Percentiles rank a stretch among this genome's conserved stretches.
Conservation (phyloP, 2,888 invertebrate species). For the Acheta domesticus region DNA sequence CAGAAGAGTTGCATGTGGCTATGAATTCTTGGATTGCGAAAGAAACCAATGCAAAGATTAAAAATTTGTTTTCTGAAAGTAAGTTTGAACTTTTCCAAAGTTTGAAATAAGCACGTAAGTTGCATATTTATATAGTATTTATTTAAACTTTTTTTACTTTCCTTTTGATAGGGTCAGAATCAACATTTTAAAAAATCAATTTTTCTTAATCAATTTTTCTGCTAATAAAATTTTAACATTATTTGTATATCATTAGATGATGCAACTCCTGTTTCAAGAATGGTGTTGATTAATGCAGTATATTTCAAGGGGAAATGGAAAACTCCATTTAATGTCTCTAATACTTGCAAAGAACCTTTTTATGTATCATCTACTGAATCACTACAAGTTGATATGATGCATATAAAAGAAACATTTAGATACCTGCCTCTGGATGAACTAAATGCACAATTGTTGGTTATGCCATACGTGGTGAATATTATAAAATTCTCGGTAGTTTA, state of each 20-base stretch:
- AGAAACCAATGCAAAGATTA: slow-evolving; percentile 78
- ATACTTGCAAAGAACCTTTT: slow-evolving; percentile 63
- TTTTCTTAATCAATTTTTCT: too few relatives aligned
- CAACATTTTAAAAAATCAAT: too few relatives aligned
- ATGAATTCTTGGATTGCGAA: slow-evolving; percentile 80
- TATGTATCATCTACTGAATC: slow-evolving; percentile 53
- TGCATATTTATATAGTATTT: too few relatives aligned
- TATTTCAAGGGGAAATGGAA: slow-evolving; percentile 81
- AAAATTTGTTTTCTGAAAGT: slow-evolving; percentile 63
- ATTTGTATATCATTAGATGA: too few relatives aligned
- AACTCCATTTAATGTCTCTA: slow-evolving; percentile 57
- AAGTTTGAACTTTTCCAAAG: not conserved
- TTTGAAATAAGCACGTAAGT: too few relatives aligned
- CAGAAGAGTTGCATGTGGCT: slow-evolving; percentile 49
- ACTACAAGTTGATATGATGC: slow-evolving; percentile 72
- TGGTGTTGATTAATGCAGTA: slow-evolving; percentile 78
- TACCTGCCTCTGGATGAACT: slow-evolving; percentile 50
- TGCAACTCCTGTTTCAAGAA: slow-evolving; percentile 46
- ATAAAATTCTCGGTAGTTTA: not conserved
- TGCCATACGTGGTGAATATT: slow-evolving; percentile 60
- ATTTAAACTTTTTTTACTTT: too few relatives aligned
- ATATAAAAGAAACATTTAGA: slow-evolving; percentile 52
- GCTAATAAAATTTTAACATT: too few relatives aligned
- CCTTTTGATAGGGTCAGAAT: too few relatives aligned
- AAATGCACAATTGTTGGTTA: slow-evolving; percentile 62